Conservation (phyloP, 1,140 invertebrate genomes). For the Drosophila carrolli region DNA sequence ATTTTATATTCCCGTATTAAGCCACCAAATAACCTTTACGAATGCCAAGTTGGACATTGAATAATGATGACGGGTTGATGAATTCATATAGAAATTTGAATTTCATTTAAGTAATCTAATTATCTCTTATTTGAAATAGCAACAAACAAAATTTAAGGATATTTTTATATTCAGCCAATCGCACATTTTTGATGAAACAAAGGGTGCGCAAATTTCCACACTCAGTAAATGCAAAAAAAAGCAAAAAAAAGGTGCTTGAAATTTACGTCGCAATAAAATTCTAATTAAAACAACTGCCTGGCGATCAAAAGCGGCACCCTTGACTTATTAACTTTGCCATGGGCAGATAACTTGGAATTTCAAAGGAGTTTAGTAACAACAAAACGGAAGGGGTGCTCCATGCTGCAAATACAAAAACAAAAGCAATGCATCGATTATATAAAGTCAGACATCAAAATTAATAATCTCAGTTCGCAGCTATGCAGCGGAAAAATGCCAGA, state of each 20-base stretch:
- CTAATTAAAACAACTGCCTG: constrained; percentile 4
- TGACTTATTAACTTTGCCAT: constrained; percentile 68
- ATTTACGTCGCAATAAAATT: not conserved
- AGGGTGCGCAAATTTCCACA: too few relatives aligned
- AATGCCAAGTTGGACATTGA: too few relatives aligned
- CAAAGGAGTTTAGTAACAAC: constrained; percentile 50
- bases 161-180: too few relatives aligned
- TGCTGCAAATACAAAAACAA: constrained; percentile 31
- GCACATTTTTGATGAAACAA: too few relatives aligned
- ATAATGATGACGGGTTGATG: too few relatives aligned
- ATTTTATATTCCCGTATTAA: too few relatives aligned
- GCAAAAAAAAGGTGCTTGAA: not conserved
- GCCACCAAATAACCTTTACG: too few relatives aligned
- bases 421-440: constrained; percentile 70
- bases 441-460: constrained; percentile 77
- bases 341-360: constrained; percentile 45
- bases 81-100: too few relatives aligned
- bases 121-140: too few relatives aligned
- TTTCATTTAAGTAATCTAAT: too few relatives aligned
- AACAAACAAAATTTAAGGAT: too few relatives aligned
- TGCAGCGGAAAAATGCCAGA: constrained; percentile 63
- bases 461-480: constrained; percentile 64
- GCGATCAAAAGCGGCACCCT: constrained; percentile 54
- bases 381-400: not conserved
- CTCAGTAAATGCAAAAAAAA: too few relatives aligned